phyloP scores from a whole-genome alignment of 1,140 invertebrate species.

The Cephus cinctus region DNA sequence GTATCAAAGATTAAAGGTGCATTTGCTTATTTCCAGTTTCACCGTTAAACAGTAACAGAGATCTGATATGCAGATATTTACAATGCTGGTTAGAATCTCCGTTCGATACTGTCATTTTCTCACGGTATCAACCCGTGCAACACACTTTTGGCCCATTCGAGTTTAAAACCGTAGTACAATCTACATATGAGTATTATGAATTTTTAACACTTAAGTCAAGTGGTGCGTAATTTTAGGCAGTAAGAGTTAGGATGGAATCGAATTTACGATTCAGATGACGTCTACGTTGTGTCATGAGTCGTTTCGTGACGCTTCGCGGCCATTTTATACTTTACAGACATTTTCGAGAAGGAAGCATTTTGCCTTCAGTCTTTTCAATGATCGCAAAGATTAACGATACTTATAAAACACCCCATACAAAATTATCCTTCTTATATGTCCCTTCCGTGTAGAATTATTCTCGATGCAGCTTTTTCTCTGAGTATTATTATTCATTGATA shows the following conservation, averaged over 20 bases:
- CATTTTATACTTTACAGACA: too few species aligned
- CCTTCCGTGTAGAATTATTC: too few species aligned
- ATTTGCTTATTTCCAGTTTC: conserved; percentile 10
- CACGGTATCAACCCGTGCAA: too few species aligned
- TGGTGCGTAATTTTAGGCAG: conserved; percentile 4
- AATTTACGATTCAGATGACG: too few species aligned
- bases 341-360: conserved; percentile 2
- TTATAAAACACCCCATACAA: neutral
- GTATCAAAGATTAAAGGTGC: conserved; percentile 12
- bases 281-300: neutral
- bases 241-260: conserved; percentile 16
- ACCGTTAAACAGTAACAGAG: conserved; percentile 30
- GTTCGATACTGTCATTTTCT: conserved; percentile 21
- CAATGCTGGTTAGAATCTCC: conserved; percentile 17
- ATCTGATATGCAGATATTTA: conserved; percentile 33
- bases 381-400: neutral
- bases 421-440: conserved; percentile 4
- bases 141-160: conserved; percentile 11
- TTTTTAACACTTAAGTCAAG: neutral
- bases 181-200: conserved; percentile 26
- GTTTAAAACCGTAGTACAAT: conserved; percentile 6
- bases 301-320: neutral
- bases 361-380: conserved; percentile 14
- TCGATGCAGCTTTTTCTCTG: too few species aligned
- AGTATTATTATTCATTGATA: too few species aligned